Conservation (phyloP, 1,140 invertebrate species). For the Sitodiplosis mosellana region DNA sequence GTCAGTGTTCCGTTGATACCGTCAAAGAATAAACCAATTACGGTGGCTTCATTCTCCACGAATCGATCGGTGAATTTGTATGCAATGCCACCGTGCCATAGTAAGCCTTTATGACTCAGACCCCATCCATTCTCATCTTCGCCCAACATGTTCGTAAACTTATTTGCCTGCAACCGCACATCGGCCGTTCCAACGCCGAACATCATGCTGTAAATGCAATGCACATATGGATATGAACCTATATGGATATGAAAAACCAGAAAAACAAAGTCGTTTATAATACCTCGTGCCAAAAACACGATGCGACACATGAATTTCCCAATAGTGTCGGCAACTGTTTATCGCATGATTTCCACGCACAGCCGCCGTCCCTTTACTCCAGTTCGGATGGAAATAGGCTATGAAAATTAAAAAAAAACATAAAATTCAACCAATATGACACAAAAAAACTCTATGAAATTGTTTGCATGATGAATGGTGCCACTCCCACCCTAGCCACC, state of each 20-base stretch:
- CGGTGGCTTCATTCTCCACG: constrained; percentile 44
- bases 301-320: constrained; percentile 45
- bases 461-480: too few species aligned
- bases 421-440: too few species aligned
- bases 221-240: not conserved
- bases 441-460: too few species aligned
- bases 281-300: constrained; percentile 43
- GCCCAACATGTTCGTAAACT: constrained; percentile 50
- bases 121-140: constrained; percentile 54
- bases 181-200: constrained; percentile 48
- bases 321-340: constrained; percentile 45
- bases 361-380: constrained; percentile 55
- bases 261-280: not conserved
- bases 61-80: constrained; percentile 46
- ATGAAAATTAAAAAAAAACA: too few species aligned
- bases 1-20: constrained; percentile 47
- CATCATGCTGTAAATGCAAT: constrained; percentile 39
- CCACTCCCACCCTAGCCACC: too few species aligned
- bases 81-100: constrained; percentile 46
- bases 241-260: not conserved
- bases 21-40: constrained; percentile 46
- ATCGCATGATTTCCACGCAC: constrained; percentile 41
- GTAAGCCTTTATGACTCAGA: constrained; percentile 49
- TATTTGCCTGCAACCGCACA: constrained; percentile 40
- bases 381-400: constrained; percentile 52